These are phyloP conservation scores for Apamea crenata DNA, from an alignment of 2,888 invertebrate genomes.

Conservation along the genomic window DNA sequence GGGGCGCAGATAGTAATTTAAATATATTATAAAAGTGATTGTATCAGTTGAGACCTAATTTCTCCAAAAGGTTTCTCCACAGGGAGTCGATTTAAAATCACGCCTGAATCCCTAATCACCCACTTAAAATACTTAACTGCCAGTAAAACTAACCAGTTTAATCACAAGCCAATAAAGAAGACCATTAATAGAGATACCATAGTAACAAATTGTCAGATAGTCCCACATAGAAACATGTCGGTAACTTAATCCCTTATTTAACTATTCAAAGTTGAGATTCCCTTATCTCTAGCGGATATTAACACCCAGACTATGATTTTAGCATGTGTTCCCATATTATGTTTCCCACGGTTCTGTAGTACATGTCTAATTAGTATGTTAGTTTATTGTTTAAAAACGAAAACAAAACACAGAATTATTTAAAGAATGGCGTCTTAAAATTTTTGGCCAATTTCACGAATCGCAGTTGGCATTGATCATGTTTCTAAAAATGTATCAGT, in stretches of 20 bases:
- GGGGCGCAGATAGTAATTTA: too few relatives aligned
- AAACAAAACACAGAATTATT: slow-evolving; percentile 9
- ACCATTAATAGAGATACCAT: slow-evolving; percentile 12
- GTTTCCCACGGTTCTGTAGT: slow-evolving; percentile 56
- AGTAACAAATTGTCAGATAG: slow-evolving; percentile 29
- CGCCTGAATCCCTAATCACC: not conserved
- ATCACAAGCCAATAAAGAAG: slow-evolving; percentile 24
- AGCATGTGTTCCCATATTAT: slow-evolving; percentile 51
- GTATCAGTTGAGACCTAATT: slow-evolving; percentile 8
- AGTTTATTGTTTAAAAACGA: not conserved
- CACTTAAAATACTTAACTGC: not conserved
- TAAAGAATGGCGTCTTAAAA: not conserved
- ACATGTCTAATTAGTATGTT: not conserved
- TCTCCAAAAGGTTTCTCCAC: not conserved
- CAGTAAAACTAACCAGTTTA: not conserved
- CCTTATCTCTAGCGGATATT: slow-evolving; percentile 61
- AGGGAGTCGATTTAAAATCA: not conserved
- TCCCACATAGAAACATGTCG: slow-evolving; percentile 27
- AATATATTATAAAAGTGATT: not conserved
- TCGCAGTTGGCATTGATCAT: slow-evolving; percentile 52
- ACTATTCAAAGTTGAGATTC: slow-evolving; percentile 53
- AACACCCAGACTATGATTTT: slow-evolving; percentile 57
- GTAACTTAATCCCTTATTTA: slow-evolving; percentile 56
- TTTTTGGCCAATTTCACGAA: slow-evolving; percentile 21
- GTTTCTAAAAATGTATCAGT: slow-evolving; percentile 17